Percentiles rank a stretch among this genome's conserved stretches.
phyloP scores from a whole-genome alignment of 2,113 vertebrate genomes.

The Nothobranchius furzeri region DNA sequence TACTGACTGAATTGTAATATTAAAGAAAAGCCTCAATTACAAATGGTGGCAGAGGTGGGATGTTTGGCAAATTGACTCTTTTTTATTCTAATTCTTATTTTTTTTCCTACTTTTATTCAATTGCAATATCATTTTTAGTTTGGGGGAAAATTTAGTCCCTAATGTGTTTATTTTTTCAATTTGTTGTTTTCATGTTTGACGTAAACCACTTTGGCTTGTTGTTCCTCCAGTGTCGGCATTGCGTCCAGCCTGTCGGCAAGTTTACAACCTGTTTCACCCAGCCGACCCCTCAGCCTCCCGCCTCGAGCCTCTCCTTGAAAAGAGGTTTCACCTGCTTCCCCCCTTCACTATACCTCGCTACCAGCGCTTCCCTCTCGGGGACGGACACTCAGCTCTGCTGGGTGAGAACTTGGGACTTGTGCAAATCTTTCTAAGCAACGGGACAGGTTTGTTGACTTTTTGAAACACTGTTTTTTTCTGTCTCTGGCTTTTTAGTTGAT shows the following conservation, averaged over 20 bases:
- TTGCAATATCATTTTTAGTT: too few species aligned
- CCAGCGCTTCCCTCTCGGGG: slow-evolving; percentile 95
- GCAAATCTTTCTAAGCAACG: not conserved
- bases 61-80: too few species aligned
- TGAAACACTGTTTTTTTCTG: slow-evolving; percentile 50
- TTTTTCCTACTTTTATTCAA: too few species aligned
- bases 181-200: not conserved
- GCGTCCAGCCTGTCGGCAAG: slow-evolving; percentile 95
- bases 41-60: too few species aligned
- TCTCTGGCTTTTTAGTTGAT: slow-evolving; percentile 80
- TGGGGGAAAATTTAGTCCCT: too few species aligned
- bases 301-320: slow-evolving; percentile 94
- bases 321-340: slow-evolving; percentile 90
- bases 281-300: slow-evolving; percentile 96
- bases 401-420: slow-evolving; percentile 52
- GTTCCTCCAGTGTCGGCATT: slow-evolving; percentile 80
- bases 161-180: not conserved
- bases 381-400: slow-evolving; percentile 91
- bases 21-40: too few species aligned
- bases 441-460: not conserved
- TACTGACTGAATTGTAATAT: too few species aligned
- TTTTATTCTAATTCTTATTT: too few species aligned
- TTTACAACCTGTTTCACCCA: slow-evolving; percentile 98
- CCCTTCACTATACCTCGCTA: slow-evolving; percentile 92
- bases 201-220: too few species aligned